phyloP scores from a whole-genome alignment of 2,888 invertebrate genomes.

The Trichogramma dendrolimi region DNA sequence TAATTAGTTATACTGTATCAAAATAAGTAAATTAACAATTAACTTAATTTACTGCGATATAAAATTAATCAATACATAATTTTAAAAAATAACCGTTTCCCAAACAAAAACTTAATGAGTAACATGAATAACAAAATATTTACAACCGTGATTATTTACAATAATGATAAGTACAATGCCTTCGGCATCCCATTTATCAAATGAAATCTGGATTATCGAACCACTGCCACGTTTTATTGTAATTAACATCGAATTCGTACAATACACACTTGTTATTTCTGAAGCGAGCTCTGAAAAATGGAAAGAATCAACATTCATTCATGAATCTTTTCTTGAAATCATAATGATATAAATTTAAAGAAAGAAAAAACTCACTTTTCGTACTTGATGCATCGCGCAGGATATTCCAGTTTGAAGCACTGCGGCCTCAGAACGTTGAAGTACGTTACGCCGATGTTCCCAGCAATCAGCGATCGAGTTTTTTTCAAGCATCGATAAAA shows the following conservation, averaged over 20 bases:
- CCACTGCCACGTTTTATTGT: conserved; percentile 60
- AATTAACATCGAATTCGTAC: conserved; percentile 56
- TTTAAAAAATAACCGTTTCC: too few species aligned
- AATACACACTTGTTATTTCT: conserved; percentile 53
- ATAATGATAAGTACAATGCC: too few species aligned
- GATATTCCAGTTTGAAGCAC: conserved; percentile 58
- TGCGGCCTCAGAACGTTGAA: conserved; percentile 70
- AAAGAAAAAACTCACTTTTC: conserved; percentile 30
- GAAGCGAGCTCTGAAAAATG: conserved; percentile 22
- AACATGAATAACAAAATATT: too few species aligned
- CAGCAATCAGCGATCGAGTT: conserved; percentile 56
- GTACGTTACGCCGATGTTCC: conserved; percentile 65
- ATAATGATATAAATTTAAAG: conserved; percentile 26
- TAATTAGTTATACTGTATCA: too few species aligned
- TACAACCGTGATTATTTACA: too few species aligned
- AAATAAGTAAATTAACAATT: too few species aligned
- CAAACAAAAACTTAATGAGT: too few species aligned
- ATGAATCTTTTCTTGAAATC: neutral
- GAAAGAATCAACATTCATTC: conserved; percentile 5
- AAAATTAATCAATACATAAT: too few species aligned
- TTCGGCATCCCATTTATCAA: too few species aligned
- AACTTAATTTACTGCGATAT: too few species aligned
- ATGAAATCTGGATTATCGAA: conserved; percentile 58
- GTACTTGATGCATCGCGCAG: conserved; percentile 32
- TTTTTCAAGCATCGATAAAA: conserved; percentile 66